Conservation (phyloP, 2,113 vertebrate genomes). For the Numida meleagris region DNA sequence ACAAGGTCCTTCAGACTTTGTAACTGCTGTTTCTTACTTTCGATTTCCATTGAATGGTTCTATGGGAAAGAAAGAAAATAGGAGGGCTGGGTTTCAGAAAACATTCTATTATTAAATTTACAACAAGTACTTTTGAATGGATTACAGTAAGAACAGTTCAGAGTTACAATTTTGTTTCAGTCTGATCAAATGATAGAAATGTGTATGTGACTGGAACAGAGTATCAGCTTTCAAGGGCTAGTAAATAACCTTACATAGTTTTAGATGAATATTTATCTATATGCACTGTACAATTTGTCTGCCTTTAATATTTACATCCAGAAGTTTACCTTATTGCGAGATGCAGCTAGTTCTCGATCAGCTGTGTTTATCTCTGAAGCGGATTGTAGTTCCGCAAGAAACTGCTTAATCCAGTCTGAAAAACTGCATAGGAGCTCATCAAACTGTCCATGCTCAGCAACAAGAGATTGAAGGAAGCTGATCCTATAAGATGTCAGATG, state of each 20-base stretch:
- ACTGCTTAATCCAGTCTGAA: constrained; percentile 88
- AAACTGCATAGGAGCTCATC: constrained; percentile 84
- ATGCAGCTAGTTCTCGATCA: constrained; percentile 79
- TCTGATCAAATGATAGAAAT: background rate
- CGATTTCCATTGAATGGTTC: constrained; percentile 81
- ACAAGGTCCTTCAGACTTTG: constrained; percentile 80
- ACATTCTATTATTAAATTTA: background rate
- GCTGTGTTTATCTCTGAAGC: constrained; percentile 84
- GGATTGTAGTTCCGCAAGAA: constrained; percentile 83
- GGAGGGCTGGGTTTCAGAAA: background rate
- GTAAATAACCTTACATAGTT: background rate
- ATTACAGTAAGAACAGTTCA: background rate
- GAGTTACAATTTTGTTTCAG: background rate
- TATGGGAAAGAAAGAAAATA: constrained; percentile 55
- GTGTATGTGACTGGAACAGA: background rate
- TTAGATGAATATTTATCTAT: background rate
- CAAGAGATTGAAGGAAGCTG: constrained; percentile 79
- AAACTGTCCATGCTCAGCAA: constrained; percentile 83
- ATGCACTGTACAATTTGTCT: background rate
- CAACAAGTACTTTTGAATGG: fast-evolving
- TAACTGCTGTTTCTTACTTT: constrained; percentile 73
- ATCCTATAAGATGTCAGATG: constrained; percentile 74
- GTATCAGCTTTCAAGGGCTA: background rate
- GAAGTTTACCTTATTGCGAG: constrained; percentile 84
- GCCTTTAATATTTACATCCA: constrained; percentile 1